Base-by-base conservation (phyloP, 2,113 vertebrate genomes). In the Alexandromys fortis region DNA sequence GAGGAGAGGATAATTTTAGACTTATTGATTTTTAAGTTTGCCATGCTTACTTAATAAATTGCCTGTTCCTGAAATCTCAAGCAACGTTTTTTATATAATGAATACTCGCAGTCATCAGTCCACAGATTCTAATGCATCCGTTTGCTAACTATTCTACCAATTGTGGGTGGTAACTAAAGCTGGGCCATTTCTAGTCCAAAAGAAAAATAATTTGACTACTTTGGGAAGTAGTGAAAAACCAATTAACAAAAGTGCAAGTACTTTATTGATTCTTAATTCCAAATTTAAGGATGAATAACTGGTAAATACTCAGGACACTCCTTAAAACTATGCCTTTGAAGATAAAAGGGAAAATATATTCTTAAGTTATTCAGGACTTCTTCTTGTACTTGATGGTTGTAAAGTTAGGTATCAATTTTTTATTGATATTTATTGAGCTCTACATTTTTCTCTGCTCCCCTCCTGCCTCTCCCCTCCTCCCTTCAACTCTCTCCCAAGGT, bases 241-340 rank as follows among this genome's bases (percentile, higher is more conserved):
- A 55, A 76, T 58, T 77, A 72, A 85, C 61, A 89, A 85, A 85
- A 70, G 52, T 13, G 47, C 72, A 13, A 88, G 30, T 3, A 14
- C 4, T 81, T 91, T 67, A 42, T 47, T 86, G 92, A 91, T 86
- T 58, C 42, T 42, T 82, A 93, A 77, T 72, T 92, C 45, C 33
- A 96, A 95, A 92, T 49, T 14, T 8, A 83, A 90, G 11, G 45
- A 17, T 45, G 14, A 92, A 87, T 67, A 14, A 33, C 28, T 82
- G 24, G 1, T 21, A 81, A 87, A 17, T 47, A 90, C 5, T 77
- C 47, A 82, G 19, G 33, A 12, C 13, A 73, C 42, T 22, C 1
- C 16, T 89, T 89, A 58, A 86, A 93, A 38, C n/a, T 45, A 19
- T 78, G 26, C 11, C 47, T 87, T 92, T 26, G 30, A 58, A 58